Base-by-base conservation (phyloP, 64 coral and sea anemone species). In the Orbicella faveolata region DNA sequence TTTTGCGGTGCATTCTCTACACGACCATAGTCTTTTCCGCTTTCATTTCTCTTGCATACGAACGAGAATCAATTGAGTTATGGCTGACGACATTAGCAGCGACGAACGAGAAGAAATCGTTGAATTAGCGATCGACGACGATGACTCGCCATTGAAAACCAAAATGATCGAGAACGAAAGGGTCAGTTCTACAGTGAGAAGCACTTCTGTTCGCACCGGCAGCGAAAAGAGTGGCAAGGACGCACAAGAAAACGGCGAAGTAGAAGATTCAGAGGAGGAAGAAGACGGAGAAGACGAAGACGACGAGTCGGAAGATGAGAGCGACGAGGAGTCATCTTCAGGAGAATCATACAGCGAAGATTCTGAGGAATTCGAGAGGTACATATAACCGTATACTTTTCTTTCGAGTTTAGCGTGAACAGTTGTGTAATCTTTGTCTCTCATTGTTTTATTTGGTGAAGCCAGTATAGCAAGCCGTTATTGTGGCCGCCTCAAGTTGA, bases 311-410 rank as follows among this genome's bases (percentile, higher is more conserved):
- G 81, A 84, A 23, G 81, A 84, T 12, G 63, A 68, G 8, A 84
- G 81, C 63, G 81, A 84, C 21, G 63, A 64, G 21, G 81, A 66
- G 33, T 84, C 81, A 44, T 48, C 75, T 8, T 78, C 75, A 17
- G 81, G 15, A 30, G 81, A 68, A 44, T 68, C 81, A 18, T 67
- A 84, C 33, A 20, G 19, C 20, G 79, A 84, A 66, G 81, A 84
- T 48, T 84, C 81, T 19, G 81, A 84, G 62, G 81, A 84, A 84
- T 63, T 63, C 19, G 81, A 84, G 35, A 82, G 34, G 61, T 44
- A 48, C 10, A 48, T 48, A 48, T 48, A 48, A 6, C 44, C 7
- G 2, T n/a, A 70, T 70, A n/a, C 25, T 11, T 70, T 70, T 26
- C 7, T 70, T 70, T 69, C 23, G 21, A 0, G 1, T 70, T 59